phyloP scores from a whole-genome alignment of 2,888 invertebrate genomes.

The Acanthococcus lagerstroemiae region DNA sequence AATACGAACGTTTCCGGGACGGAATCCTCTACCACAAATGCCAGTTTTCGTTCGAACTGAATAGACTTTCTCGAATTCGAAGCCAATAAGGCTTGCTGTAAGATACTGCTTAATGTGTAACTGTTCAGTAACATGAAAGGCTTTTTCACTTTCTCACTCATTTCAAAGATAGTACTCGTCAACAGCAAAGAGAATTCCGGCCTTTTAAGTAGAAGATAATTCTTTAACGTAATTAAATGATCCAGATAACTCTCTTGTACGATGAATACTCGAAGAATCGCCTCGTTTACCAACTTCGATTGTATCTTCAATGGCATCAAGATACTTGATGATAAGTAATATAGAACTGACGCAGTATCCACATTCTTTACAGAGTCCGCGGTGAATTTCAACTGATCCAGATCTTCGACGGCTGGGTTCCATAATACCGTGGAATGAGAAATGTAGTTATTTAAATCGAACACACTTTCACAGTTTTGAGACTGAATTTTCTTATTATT shows the following conservation, averaged over 20 bases:
- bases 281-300: slow-evolving; percentile 17
- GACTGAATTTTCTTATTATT: too few relatives aligned
- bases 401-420: neutral
- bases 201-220: slow-evolving; percentile 13
- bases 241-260: slow-evolving; percentile 18
- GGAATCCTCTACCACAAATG: neutral
- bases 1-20: slow-evolving; percentile 4
- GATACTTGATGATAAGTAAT: slow-evolving; percentile 5
- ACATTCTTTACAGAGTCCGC: slow-evolving; percentile 3
- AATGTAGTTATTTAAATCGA: neutral
- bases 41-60: slow-evolving; percentile 8
- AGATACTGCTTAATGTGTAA: slow-evolving; percentile 3
- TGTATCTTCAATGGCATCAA: slow-evolving; percentile 3
- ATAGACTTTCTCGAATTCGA: neutral
- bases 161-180: slow-evolving; percentile 14
- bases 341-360: slow-evolving; percentile 7
- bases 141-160: slow-evolving; percentile 5
- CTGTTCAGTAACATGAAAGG: slow-evolving; percentile 12
- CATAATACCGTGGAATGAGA: neutral
- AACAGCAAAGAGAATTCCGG: slow-evolving; percentile 11
- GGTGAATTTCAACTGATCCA: neutral
- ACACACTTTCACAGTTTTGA: neutral
- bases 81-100: slow-evolving; percentile 8
- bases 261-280: slow-evolving; percentile 16
- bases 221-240: slow-evolving; percentile 5